Percentiles rank a stretch among this genome's conserved stretches.
These are phyloP conservation scores for honey bee (Apis mellifera) DNA, from an alignment of 1,140 invertebrate species.

Conservation along the genomic window DNA sequence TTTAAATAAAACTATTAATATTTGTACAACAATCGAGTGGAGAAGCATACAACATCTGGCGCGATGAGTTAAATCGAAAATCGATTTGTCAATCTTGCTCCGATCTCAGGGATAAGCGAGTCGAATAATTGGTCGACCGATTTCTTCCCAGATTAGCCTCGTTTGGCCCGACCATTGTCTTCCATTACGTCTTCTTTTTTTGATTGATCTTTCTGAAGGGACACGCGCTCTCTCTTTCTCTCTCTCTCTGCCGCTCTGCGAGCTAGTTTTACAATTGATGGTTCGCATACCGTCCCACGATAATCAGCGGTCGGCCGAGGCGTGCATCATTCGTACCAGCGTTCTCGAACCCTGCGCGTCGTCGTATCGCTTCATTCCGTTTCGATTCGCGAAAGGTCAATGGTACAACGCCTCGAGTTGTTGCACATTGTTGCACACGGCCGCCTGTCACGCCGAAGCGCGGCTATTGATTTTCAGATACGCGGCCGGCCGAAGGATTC, in stretches of 20 bases:
- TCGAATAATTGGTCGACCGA: slow-evolving; percentile 16
- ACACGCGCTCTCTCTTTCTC: slow-evolving; percentile 15
- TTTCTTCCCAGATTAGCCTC: slow-evolving; percentile 22
- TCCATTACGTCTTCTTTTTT: slow-evolving; percentile 19
- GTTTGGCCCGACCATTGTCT: slow-evolving; percentile 32
- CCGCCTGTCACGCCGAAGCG: slow-evolving; percentile 42
- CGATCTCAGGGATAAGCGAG: neutral
- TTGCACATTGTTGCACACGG: slow-evolving; percentile 36
- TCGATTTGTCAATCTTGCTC: neutral
- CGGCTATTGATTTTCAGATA: slow-evolving; percentile 56
- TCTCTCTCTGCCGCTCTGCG: neutral
- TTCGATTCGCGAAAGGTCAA: slow-evolving; percentile 59
- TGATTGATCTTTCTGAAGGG: slow-evolving; percentile 44
- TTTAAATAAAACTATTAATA: too few species aligned
- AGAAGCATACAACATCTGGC: neutral
- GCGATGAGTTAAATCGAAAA: neutral
- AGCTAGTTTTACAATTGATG: slow-evolving; percentile 57
- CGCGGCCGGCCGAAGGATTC: neutral
- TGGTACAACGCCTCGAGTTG: slow-evolving; percentile 39
- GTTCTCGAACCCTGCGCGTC: neutral
- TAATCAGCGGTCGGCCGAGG: slow-evolving; percentile 63
- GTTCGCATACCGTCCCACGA: slow-evolving; percentile 66
- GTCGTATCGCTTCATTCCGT: slow-evolving; percentile 25
- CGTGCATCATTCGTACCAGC: slow-evolving; percentile 48
- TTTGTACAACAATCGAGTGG: too few species aligned